These are phyloP conservation scores for Hermaeophaga mercurialis DNA, from an alignment of 2,888 invertebrate genomes.

Conservation along the genomic window DNA sequence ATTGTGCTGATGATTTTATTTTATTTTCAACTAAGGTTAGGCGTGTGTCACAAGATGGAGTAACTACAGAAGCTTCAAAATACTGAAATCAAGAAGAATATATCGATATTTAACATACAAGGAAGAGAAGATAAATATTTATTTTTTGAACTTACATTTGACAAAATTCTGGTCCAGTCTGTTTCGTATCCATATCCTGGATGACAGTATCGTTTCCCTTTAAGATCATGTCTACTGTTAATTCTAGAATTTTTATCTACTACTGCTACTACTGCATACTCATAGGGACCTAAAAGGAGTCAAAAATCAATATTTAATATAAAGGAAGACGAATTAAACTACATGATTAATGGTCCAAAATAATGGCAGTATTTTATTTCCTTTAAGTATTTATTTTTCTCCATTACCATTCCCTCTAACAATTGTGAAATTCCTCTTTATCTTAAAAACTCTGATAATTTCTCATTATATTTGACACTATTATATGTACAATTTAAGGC, in stretches of 20 bases:
- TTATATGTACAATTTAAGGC: too few relatives aligned
- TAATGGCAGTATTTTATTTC: too few relatives aligned
- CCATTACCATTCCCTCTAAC: too few relatives aligned
- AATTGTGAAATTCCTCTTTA: too few relatives aligned
- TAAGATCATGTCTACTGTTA: conserved; percentile 65
- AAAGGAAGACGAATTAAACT: too few relatives aligned
- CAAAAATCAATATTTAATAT: background rate
- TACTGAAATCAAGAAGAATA: conserved; percentile 63
- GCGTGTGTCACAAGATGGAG: conserved; percentile 70
- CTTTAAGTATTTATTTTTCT: too few relatives aligned
- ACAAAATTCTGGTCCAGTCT: conserved; percentile 77
- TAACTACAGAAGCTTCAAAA: conserved; percentile 74
- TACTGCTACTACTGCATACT: conserved; percentile 70
- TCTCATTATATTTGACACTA: too few relatives aligned
- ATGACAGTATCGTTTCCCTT: conserved; percentile 78
- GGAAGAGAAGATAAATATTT: background rate
- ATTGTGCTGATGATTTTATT: conserved; percentile 72
- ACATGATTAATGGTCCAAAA: too few relatives aligned
- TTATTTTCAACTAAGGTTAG: conserved; percentile 77
- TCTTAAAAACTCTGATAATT: too few relatives aligned
- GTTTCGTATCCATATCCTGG: conserved; percentile 76
- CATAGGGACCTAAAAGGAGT: conserved; percentile 59
- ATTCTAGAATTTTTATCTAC: conserved; percentile 67
- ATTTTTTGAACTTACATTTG: conserved; percentile 63
- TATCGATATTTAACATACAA: background rate